Conservation (phyloP, 2,888 invertebrate genomes). For the Eupithecia insigniata region DNA sequence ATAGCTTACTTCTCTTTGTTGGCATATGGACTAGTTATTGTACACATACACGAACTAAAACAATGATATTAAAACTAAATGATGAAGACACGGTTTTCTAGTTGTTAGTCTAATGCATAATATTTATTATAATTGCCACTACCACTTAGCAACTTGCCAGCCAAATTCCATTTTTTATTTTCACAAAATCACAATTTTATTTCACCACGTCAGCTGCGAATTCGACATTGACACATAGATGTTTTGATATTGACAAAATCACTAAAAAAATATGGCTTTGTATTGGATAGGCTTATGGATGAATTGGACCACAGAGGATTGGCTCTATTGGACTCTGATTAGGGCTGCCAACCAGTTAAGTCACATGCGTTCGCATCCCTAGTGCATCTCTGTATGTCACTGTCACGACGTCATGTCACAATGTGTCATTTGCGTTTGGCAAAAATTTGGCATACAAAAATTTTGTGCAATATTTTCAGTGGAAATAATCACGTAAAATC, state of each 20-base stretch:
- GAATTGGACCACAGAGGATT: too few relatives aligned
- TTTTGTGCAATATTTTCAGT: neutral
- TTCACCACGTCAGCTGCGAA: conserved; percentile 57
- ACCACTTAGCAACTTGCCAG: conserved; percentile 64
- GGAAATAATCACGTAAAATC: neutral
- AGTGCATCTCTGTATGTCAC: too few relatives aligned
- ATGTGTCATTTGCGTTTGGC: neutral
- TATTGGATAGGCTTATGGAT: too few relatives aligned
- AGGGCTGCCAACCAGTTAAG: too few relatives aligned
- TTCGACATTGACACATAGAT: conserved; percentile 26
- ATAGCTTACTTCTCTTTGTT: conserved; percentile 66
- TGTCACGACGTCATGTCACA: conserved; percentile 1
- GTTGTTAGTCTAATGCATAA: neutral
- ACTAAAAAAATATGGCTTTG: too few relatives aligned
- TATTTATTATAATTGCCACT: conserved; percentile 58
- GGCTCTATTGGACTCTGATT: too few relatives aligned
- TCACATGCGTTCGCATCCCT: too few relatives aligned
- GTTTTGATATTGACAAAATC: neutral
- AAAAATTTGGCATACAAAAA: neutral
- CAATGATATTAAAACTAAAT: neutral
- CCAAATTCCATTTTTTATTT: conserved; percentile 50
- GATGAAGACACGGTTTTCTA: neutral
- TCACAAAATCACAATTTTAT: conserved; percentile 42
- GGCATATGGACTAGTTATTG: conserved; percentile 64
- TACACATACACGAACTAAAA: neutral